Base-by-base conservation (phyloP, 1,140 invertebrate species). In the Lamellibrachia luymesi region DNA sequence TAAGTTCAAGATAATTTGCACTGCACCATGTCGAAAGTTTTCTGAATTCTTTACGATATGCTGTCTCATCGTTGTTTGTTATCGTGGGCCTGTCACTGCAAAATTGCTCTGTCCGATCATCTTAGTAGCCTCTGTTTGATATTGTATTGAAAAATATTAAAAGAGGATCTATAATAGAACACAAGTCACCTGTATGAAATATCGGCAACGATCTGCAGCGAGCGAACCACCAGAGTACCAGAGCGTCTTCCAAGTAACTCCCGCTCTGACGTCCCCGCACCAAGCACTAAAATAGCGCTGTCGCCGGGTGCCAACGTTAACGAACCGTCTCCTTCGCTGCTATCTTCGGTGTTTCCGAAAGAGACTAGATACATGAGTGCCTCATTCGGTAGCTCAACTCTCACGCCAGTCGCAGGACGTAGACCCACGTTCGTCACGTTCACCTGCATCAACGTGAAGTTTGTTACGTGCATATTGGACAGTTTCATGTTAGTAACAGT, bases 341-440 rank as follows among this genome's bases (percentile, higher is more conserved):
- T 38, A 25, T 27, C 50, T 51, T 2, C 64, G 4, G 64, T 64
- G 25, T 92, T 90, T 49, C 90, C 50, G 91, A 94, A 94, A 17
- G 94, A 94, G 17, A 94, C 93, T 1, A 94, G 56, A 17, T 91
- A 93, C 22, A 94, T 50, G 10, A 93, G 51, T 25, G 80, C 4
- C 90, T 93, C 94, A 51, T 51, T 94, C 50, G 94, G 94, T 8
- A 94, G 93, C n/a, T 89, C 89, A 38, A 93, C 92, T 50, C 51
- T 91, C 13, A 94, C 91, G 51, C 93, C 93, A 8, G 92, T 93
- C 25, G 94, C 94, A 25, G 93, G 17, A 8, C 93, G 52, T 22
- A 93, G 90, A 90, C 94, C 94, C 50, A 92, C 50, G 50, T 94
- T 94, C 50, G 92, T 94, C 6, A 94, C 91, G 17, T 93, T 93